Conservation (phyloP, 1,140 invertebrate genomes). For the Thalassaphorura encarpata region DNA sequence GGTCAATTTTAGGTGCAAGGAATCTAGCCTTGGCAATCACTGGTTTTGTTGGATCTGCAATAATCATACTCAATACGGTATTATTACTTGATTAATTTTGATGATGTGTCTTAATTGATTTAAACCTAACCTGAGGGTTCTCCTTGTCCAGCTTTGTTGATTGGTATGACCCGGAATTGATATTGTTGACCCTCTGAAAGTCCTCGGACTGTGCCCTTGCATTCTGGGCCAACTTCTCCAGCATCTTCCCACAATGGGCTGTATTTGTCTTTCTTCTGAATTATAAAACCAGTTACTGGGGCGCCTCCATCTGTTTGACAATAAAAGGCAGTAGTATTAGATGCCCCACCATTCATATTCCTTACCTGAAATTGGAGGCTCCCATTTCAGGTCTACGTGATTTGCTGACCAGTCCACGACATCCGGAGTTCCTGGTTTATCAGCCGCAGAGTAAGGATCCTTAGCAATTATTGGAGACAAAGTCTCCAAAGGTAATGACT, state of each 20-base stretch:
- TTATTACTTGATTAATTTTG: too few species aligned
- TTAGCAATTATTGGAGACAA: constrained; percentile 84
- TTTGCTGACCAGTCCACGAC: constrained; percentile 84
- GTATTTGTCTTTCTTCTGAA: constrained; percentile 96
- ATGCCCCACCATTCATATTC: too few species aligned
- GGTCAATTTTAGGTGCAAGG: constrained; percentile 89
- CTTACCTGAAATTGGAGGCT: constrained; percentile 55
- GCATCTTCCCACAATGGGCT: constrained; percentile 83
- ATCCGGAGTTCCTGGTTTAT: constrained; percentile 71
- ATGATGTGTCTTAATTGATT: too few species aligned
- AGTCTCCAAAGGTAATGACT: constrained; percentile 92
- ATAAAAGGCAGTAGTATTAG: constrained; percentile 36
- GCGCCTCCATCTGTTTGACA: constrained; percentile 87
- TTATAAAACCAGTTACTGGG: constrained; percentile 84
- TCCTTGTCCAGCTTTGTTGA: constrained; percentile 74
- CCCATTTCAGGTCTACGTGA: constrained; percentile 79
- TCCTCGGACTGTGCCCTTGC: constrained; percentile 66
- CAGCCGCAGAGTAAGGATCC: constrained; percentile 84
- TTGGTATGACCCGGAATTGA: constrained; percentile 92
- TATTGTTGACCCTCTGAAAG: constrained; percentile 95
- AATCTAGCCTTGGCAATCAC: constrained; percentile 86
- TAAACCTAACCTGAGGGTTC: constrained; percentile 71
- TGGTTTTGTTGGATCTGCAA: constrained; percentile 72
- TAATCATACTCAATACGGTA: too few species aligned
- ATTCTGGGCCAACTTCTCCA: constrained; percentile 58